Evolutionary conservation across 1,140 invertebrate genomes (phyloP).

Genomic region (Augochlora pura): DNA sequence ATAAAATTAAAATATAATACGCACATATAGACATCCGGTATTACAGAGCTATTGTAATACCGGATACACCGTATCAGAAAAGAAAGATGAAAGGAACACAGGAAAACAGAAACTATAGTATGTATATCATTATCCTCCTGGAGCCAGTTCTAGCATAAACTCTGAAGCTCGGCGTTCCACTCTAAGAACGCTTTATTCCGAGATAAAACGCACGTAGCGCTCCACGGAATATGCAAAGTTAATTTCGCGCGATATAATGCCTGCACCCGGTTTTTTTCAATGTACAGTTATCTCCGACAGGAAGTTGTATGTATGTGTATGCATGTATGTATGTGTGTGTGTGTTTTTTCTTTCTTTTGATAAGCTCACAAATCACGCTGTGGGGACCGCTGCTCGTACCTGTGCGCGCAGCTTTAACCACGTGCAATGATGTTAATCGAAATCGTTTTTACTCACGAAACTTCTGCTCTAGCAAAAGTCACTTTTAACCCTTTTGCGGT

Average conservation of each 20-base stretch:
- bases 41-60: too few relatives aligned
- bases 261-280: not conserved
- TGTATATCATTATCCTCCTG: too few relatives aligned
- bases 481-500: too few relatives aligned
- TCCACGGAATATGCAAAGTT: not conserved
- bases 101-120: too few relatives aligned
- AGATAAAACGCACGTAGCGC: not conserved
- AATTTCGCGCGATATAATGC: too few relatives aligned
- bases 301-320: too few relatives aligned
- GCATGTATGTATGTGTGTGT: too few relatives aligned
- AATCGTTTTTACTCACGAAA: constrained; percentile 18
- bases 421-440: constrained; percentile 14
- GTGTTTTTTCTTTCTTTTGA: constrained; percentile 11
- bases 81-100: too few relatives aligned
- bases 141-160: too few relatives aligned
- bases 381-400: not conserved
- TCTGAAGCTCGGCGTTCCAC: not conserved
- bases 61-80: too few relatives aligned
- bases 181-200: not conserved
- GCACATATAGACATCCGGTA: too few relatives aligned
- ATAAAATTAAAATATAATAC: too few relatives aligned
- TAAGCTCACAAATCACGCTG: constrained; percentile 30
- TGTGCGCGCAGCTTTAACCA: constrained; percentile 2
- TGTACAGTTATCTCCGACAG: constrained; percentile 35
- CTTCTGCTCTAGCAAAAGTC: not conserved